These are phyloP conservation scores for Ginglymostoma cirratum DNA, from an alignment of 2,113 vertebrate species.

Conservation along the genomic window DNA sequence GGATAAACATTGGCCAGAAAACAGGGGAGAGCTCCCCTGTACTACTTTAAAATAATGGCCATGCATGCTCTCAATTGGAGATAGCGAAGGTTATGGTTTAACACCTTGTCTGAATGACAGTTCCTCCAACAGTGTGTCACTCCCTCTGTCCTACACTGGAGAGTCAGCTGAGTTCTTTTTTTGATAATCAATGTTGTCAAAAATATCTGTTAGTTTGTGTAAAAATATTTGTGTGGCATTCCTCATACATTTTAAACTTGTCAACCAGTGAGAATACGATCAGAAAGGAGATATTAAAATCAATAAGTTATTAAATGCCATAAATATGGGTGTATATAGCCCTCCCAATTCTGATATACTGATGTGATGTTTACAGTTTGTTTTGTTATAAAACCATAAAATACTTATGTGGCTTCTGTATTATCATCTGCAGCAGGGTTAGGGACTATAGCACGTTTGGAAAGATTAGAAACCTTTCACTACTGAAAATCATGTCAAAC, in stretches of 20 bases:
- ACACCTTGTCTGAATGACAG: neutral
- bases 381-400: neutral
- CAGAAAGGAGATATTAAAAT: neutral
- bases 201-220: neutral
- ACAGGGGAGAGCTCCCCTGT: neutral
- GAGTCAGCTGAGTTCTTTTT: neutral
- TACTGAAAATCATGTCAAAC: neutral
- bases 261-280: neutral
- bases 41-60: neutral
- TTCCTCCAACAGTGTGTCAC: neutral
- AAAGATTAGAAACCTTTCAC: slow-evolving; percentile 1
- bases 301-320: neutral
- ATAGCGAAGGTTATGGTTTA: neutral
- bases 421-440: neutral
- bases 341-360: neutral
- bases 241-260: neutral
- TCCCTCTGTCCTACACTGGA: neutral
- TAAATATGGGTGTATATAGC: neutral
- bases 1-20: neutral
- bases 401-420: neutral
- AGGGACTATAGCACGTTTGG: neutral
- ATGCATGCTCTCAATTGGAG: neutral
- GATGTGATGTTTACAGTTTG: neutral
- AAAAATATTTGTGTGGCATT: neutral
- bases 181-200: neutral